phyloP scores from a whole-genome alignment of 1,140 invertebrate genomes.

The Drosophila guanche region DNA sequence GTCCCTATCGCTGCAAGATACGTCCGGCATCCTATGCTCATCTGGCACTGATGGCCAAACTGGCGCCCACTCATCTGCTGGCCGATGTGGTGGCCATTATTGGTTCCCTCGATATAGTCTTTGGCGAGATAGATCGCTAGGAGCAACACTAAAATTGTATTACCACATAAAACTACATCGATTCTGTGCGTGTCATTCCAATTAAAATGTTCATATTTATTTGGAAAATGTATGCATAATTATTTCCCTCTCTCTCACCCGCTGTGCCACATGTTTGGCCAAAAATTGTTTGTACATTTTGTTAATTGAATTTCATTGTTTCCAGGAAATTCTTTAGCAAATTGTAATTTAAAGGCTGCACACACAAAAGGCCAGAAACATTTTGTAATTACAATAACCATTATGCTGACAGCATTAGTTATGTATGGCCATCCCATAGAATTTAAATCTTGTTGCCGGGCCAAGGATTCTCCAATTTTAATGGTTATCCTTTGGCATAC shows the following conservation, averaged over 20 bases:
- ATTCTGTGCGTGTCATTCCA: slow-evolving; percentile 3
- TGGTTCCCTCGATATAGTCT: slow-evolving; percentile 93
- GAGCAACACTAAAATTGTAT: too few relatives aligned
- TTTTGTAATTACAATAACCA: slow-evolving; percentile 66
- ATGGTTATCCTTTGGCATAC: background rate
- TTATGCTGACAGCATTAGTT: slow-evolving; percentile 36
- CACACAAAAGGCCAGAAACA: slow-evolving; percentile 35
- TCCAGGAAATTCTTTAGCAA: slow-evolving; percentile 58
- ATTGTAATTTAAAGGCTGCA: slow-evolving; percentile 57
- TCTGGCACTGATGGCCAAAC: slow-evolving; percentile 86
- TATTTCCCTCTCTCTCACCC: background rate
- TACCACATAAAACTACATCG: too few relatives aligned
- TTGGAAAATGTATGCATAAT: too few relatives aligned
- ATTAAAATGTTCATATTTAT: slow-evolving; percentile 47
- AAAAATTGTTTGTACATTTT: slow-evolving; percentile 10
- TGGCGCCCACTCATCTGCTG: slow-evolving; percentile 87
- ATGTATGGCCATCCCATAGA: slow-evolving; percentile 33
- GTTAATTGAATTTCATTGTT: slow-evolving; percentile 64
- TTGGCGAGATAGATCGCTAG: slow-evolving; percentile 93
- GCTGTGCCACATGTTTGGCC: slow-evolving; percentile 5
- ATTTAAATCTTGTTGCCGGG: slow-evolving; percentile 14
- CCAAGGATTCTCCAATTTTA: slow-evolving; percentile 3
- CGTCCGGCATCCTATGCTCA: slow-evolving; percentile 90
- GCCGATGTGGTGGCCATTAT: slow-evolving; percentile 93
- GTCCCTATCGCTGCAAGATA: slow-evolving; percentile 92